These are phyloP conservation scores for Geotrypetes seraphini DNA, from an alignment of 2,797 vertebrate genomes.

Conservation along the genomic window DNA sequence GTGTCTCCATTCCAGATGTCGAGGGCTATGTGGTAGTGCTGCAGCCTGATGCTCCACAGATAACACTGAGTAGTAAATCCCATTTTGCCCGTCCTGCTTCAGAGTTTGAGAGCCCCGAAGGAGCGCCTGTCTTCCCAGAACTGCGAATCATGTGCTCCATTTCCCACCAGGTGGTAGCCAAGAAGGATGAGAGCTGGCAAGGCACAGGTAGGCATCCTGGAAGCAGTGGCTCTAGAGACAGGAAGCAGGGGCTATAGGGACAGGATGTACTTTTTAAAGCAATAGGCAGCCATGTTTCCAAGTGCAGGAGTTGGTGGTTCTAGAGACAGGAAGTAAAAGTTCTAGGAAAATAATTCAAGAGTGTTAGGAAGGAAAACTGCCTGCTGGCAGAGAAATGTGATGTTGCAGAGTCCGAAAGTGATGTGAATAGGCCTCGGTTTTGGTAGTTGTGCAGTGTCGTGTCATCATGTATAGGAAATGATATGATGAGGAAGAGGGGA, in stretches of 20 bases:
- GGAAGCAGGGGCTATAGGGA: no score
- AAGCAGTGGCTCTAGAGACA: no score
- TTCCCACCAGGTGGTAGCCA: conserved; percentile 68
- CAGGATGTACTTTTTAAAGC: no score
- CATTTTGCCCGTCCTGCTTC: conserved; percentile 78
- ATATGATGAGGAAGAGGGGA: conserved; percentile 2
- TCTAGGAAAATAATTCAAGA: no score
- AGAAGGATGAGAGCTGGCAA: conserved; percentile 82
- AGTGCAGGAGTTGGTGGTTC: no score
- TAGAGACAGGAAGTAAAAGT: no score
- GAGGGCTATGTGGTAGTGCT: conserved; percentile 95
- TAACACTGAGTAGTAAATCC: conserved; percentile 83
- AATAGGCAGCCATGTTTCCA: no score
- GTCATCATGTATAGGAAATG: background rate
- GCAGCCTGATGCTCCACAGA: conserved; percentile 91
- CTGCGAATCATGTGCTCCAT: conserved; percentile 88
- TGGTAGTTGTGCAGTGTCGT: background rate
- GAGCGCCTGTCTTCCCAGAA: conserved; percentile 81
- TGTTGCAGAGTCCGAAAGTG: background rate
- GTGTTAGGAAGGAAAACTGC: background rate
- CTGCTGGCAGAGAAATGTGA: background rate
- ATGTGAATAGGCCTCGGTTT: background rate
- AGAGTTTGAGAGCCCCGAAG: conserved; percentile 76
- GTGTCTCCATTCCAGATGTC: conserved; percentile 82
- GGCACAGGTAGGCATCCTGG: conserved; percentile 58